Evolutionary conservation across 2,113 vertebrate species (phyloP).

Genomic region (Pundamilia nyererei): DNA sequence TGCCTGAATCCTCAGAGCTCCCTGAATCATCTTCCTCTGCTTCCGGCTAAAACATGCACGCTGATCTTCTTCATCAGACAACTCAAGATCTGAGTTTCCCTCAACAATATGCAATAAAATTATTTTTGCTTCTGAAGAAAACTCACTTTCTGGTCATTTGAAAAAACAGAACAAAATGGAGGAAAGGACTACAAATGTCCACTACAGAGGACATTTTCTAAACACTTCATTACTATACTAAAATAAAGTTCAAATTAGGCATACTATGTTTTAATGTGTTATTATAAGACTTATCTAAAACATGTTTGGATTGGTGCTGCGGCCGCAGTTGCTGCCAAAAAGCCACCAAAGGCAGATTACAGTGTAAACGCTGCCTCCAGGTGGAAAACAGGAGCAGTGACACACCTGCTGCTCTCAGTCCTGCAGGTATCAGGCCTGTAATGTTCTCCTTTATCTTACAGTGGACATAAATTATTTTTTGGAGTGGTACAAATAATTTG

Average conservation of each 20-base stretch:
- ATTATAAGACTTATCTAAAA: neutral
- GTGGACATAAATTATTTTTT: fast-evolving
- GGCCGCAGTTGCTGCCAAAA: neutral
- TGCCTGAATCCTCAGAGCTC: neutral
- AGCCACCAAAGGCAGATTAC: neutral
- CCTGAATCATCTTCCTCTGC: neutral
- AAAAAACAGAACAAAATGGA: neutral
- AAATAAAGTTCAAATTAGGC: neutral
- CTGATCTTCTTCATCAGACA: neutral
- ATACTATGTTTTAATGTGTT: neutral
- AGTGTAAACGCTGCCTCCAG: fast-evolving
- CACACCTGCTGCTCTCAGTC: neutral
- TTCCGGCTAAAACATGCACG: neutral
- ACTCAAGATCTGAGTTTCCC: neutral
- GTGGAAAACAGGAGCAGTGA: neutral
- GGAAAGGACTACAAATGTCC: neutral
- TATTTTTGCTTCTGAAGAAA: neutral
- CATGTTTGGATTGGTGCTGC: neutral
- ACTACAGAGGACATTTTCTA: fast-evolving
- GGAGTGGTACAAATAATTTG: fast-evolving
- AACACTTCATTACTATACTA: neutral
- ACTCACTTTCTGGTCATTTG: neutral
- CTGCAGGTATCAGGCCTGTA: neutral
- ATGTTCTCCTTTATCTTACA: neutral
- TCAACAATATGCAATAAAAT: neutral